A percentile compares a stretch with the other conserved stretches of the same genome.
phyloP scores from a whole-genome alignment of 2,888 invertebrate species.

The Nephrotoma guestfalica region DNA sequence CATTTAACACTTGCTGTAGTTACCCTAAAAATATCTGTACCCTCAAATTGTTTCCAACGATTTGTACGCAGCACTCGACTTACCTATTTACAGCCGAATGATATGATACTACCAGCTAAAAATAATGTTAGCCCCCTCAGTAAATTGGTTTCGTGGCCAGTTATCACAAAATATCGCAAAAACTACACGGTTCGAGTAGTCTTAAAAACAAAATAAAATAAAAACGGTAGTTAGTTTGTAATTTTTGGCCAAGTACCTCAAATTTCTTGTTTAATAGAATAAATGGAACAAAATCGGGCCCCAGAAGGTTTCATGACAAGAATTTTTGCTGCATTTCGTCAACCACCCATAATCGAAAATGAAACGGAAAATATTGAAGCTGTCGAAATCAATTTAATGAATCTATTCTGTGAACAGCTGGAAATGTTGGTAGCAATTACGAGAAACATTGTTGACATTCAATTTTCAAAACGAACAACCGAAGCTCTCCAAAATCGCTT shows the following conservation, averaged over 20 bases:
- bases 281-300: slow-evolving; percentile 4
- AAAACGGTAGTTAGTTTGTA: slow-evolving; percentile 2
- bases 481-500: not conserved
- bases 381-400: not conserved
- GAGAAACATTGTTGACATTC: slow-evolving; percentile 6
- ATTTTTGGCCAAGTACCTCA: not conserved
- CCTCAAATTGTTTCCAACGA: too few relatives aligned
- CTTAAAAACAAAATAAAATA: slow-evolving; percentile 33
- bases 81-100: too few relatives aligned
- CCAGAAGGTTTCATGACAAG: not conserved
- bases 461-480: slow-evolving; percentile 5
- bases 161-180: slow-evolving; percentile 48
- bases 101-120: too few relatives aligned
- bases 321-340: not conserved
- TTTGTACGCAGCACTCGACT: too few relatives aligned
- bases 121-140: too few relatives aligned
- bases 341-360: not conserved
- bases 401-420: slow-evolving; percentile 9
- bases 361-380: slow-evolving; percentile 4
- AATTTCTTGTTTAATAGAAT: not conserved
- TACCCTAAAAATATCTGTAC: too few relatives aligned
- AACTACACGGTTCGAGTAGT: slow-evolving; percentile 64
- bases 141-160: too few relatives aligned
- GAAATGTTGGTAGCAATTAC: slow-evolving; percentile 7
- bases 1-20: too few relatives aligned